A percentile compares a stretch with the other conserved stretches of the same genome.
These are phyloP conservation scores for Listronotus oregonensis DNA, from an alignment of 1,140 invertebrate species.

Conservation along the genomic window DNA sequence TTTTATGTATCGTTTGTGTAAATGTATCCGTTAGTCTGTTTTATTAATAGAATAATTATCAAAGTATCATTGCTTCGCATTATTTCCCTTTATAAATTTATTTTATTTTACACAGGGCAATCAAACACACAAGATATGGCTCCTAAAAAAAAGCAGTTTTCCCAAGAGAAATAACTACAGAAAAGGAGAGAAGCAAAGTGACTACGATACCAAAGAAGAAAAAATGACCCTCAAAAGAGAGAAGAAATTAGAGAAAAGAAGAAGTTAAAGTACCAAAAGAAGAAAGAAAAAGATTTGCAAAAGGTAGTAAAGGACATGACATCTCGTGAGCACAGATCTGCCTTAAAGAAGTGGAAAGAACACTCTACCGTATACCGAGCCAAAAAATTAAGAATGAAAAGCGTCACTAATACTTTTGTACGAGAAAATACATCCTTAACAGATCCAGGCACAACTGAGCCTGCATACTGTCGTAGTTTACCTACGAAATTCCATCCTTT, in stretches of 20 bases:
- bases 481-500: too few species aligned
- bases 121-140: slow-evolving; percentile 1
- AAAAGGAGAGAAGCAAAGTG: slow-evolving; percentile 41
- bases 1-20: too few species aligned
- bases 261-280: slow-evolving; percentile 39
- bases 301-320: slow-evolving; percentile 41
- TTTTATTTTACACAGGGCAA: background rate
- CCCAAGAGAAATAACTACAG: slow-evolving; percentile 23
- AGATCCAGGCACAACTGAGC: too few species aligned
- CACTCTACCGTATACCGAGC: slow-evolving; percentile 28
- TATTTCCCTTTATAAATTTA: background rate
- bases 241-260: slow-evolving; percentile 45
- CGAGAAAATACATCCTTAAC: background rate
- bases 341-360: slow-evolving; percentile 35
- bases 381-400: slow-evolving; percentile 2
- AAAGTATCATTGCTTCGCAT: background rate
- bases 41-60: background rate
- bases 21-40: background rate
- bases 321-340: slow-evolving; percentile 35
- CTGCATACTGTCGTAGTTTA: too few species aligned
- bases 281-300: slow-evolving; percentile 36
- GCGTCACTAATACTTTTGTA: background rate
- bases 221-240: slow-evolving; percentile 46
- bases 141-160: background rate
- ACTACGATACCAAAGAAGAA: slow-evolving; percentile 39